Evolutionary conservation across 2,888 invertebrate genomes (phyloP).

Genomic region (Orchesellides sinensis): DNA sequence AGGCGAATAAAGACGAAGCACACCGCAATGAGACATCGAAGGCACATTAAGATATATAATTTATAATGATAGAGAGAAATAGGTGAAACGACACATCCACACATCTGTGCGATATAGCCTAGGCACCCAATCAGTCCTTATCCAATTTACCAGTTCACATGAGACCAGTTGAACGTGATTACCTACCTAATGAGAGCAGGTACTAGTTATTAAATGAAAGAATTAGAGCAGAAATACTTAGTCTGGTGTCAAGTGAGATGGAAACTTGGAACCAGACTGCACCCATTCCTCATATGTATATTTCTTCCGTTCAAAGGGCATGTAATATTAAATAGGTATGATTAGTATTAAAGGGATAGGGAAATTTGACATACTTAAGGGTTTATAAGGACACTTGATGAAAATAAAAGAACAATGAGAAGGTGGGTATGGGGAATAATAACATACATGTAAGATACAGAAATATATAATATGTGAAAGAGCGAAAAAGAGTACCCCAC

Average conservation of each 20-base stretch:
- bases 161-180: not conserved
- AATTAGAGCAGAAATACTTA: too few species aligned
- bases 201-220: too few species aligned
- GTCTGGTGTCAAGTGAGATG: too few species aligned
- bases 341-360: constrained; percentile 53
- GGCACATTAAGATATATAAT: constrained; percentile 73
- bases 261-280: too few species aligned
- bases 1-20: constrained; percentile 71
- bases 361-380: constrained; percentile 51
- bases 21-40: constrained; percentile 75
- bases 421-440: constrained; percentile 41
- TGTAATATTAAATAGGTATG: constrained; percentile 24
- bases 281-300: constrained; percentile 57
- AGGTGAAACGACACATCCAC: constrained; percentile 73
- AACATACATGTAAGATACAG: constrained; percentile 54
- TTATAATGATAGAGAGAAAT: constrained; percentile 64
- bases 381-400: constrained; percentile 41
- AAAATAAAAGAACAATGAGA: constrained; percentile 40
- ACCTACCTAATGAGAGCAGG: too few species aligned
- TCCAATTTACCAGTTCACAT: constrained; percentile 19
- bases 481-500: constrained; percentile 34
- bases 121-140: constrained; percentile 54
- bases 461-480: constrained; percentile 41
- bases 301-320: constrained; percentile 33
- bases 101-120: constrained; percentile 66